phyloP scores from a whole-genome alignment of 2,797 vertebrate genomes.

The Rhinatrema bivittatum region DNA sequence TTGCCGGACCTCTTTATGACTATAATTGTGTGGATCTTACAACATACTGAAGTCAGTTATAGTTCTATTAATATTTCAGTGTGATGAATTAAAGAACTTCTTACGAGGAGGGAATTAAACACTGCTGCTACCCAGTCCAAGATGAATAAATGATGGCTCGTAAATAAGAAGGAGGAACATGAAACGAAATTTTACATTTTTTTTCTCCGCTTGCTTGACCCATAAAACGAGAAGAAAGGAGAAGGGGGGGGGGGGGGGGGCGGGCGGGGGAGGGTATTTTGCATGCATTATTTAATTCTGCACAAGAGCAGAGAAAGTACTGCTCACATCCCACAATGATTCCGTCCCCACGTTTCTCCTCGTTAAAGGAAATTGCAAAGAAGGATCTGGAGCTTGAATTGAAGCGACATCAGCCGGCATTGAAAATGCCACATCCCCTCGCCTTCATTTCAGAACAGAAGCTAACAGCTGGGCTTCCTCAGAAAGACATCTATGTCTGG shows the following conservation, averaged over 20 bases:
- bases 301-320: constrained; percentile 8
- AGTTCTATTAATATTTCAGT: constrained; percentile 51
- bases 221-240: not conserved
- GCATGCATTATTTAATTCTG: constrained; percentile 27
- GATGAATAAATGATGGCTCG: constrained; percentile 1
- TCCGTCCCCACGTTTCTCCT: constrained; percentile 13
- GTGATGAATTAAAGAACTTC: constrained; percentile 50
- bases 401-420: not conserved
- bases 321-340: constrained; percentile 11
- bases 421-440: too few species aligned
- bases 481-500: too few species aligned
- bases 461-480: not conserved
- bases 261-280: not conserved
- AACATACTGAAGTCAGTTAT: constrained; percentile 31
- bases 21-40: constrained; percentile 21
- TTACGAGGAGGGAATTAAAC: constrained; percentile 33
- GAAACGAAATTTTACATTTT: too few species aligned
- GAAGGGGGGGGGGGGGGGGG: not conserved
- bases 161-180: not conserved
- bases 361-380: constrained; percentile 4
- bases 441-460: not conserved
- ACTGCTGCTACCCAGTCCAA: constrained; percentile 22
- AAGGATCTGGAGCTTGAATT: not conserved
- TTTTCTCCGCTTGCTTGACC: constrained; percentile 8
- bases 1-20: constrained; percentile 3